Evolutionary conservation across 2,888 invertebrate species (phyloP).

Genomic region (Aproaerema taeniolella): DNA sequence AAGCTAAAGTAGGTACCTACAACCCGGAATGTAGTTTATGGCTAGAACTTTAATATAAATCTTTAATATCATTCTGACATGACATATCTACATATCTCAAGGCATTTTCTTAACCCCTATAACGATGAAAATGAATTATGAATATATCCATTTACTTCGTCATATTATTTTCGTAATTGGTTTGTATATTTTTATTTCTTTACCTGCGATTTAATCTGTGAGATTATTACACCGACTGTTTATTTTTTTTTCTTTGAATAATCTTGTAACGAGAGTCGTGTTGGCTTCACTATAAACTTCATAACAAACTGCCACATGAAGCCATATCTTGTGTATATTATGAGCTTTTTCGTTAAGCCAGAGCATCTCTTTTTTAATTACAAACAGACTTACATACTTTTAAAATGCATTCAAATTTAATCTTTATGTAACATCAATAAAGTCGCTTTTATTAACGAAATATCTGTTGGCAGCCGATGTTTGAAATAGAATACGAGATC

Average conservation of each 20-base stretch:
- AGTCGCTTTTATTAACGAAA: conserved; percentile 27
- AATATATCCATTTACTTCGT: conserved; percentile 55
- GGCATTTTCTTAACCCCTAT: conserved; percentile 50
- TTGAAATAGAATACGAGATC: conserved; percentile 36
- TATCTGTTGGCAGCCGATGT: conserved; percentile 22
- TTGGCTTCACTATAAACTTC: conserved; percentile 70
- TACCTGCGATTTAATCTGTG: conserved; percentile 45
- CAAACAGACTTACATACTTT: conserved; percentile 29
- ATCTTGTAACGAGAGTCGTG: conserved; percentile 63
- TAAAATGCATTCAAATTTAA: conserved; percentile 22
- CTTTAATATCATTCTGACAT: conserved; percentile 61
- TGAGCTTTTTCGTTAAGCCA: conserved; percentile 71
- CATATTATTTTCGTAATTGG: conserved; percentile 41
- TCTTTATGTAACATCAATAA: conserved; percentile 20
- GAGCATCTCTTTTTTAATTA: conserved; percentile 26
- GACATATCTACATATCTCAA: conserved; percentile 44
- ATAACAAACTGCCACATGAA: conserved; percentile 72
- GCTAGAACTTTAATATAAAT: conserved; percentile 60
- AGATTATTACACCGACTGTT: conserved; percentile 53
- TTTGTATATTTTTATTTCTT: conserved; percentile 27
- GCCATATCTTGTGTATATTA: conserved; percentile 74
- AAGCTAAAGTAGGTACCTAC: too few relatives aligned
- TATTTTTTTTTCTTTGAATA: conserved; percentile 47
- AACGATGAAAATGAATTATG: conserved; percentile 49
- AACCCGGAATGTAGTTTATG: too few relatives aligned